phyloP scores from a whole-genome alignment of 2,113 vertebrate genomes.

The Oryzias curvinotus region DNA sequence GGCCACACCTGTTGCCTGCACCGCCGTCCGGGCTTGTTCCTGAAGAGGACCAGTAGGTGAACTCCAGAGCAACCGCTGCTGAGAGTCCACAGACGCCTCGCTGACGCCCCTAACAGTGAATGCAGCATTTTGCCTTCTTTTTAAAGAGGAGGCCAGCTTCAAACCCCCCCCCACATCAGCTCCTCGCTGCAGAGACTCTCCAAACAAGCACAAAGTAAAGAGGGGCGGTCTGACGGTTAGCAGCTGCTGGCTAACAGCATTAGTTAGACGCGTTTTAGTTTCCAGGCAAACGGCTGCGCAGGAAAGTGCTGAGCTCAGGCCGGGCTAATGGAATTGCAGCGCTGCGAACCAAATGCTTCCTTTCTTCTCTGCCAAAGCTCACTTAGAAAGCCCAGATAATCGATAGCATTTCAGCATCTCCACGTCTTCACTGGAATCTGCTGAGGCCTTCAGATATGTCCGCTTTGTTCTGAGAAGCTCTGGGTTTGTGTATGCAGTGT shows the following conservation, averaged over 20 bases:
- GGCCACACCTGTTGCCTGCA: conserved; percentile 34
- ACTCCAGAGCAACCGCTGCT: background rate
- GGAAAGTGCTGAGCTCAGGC: conserved; percentile 57
- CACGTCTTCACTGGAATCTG: conserved; percentile 20
- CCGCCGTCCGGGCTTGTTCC: conserved; percentile 15
- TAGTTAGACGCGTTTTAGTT: conserved; percentile 40
- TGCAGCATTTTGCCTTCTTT: too few relatives aligned
- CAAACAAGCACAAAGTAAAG: background rate
- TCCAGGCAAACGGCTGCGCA: conserved; percentile 32
- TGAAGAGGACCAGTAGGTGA: conserved; percentile 25
- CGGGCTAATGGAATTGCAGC: conserved; percentile 45
- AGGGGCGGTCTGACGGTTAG: conserved; percentile 5
- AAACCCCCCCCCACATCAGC: too few relatives aligned
- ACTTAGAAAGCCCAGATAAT: conserved; percentile 50
- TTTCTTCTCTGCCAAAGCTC: conserved; percentile 26
- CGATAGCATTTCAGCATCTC: conserved; percentile 40
- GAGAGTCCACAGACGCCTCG: too few relatives aligned
- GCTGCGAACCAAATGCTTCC: conserved; percentile 42
- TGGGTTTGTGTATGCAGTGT: too few relatives aligned
- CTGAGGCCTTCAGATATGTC: too few relatives aligned
- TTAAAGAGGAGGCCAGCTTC: too few relatives aligned
- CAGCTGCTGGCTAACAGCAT: conserved; percentile 40
- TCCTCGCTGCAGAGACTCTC: too few relatives aligned
- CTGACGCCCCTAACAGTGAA: too few relatives aligned
- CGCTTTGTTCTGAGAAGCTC: too few relatives aligned